A percentile compares a stretch with the other conserved stretches of the same genome.
These are phyloP conservation scores for Esox masquinongy DNA, from an alignment of 2,797 vertebrate genomes.

Conservation along the genomic window DNA sequence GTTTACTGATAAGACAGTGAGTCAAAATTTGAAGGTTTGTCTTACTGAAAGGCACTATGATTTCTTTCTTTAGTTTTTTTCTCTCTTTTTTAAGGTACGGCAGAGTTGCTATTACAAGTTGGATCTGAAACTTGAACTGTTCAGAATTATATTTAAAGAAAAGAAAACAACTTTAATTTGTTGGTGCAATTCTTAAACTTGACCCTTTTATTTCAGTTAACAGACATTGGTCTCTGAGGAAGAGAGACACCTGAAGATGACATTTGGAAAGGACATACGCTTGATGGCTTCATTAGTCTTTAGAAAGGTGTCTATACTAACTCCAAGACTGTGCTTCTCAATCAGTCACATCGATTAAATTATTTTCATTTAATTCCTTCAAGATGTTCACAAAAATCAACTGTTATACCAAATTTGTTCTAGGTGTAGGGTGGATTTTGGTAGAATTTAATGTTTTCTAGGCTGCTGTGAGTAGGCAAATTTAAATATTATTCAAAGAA, in stretches of 20 bases:
- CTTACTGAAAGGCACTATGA: background rate
- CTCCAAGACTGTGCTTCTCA: background rate
- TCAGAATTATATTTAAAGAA: too few species aligned
- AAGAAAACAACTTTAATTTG: background rate
- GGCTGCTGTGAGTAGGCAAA: background rate
- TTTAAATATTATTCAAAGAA: background rate
- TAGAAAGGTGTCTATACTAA: background rate
- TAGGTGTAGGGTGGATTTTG: background rate
- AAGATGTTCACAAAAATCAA: background rate
- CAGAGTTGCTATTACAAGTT: background rate
- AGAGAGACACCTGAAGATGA: slow-evolving; percentile 48
- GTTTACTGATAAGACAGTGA: too few species aligned
- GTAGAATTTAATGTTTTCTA: background rate
- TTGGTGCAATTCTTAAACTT: slow-evolving; percentile 29
- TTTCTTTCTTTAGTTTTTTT: too few species aligned
- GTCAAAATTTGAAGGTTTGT: background rate
- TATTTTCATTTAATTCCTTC: background rate
- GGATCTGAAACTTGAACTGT: too few species aligned
- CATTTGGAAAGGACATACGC: slow-evolving; percentile 65
- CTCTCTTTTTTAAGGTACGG: background rate
- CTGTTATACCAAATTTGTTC: background rate
- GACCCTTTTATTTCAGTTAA: slow-evolving; percentile 45
- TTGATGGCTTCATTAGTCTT: slow-evolving; percentile 12
- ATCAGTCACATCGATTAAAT: background rate
- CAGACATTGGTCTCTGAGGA: slow-evolving; percentile 28